Conservation (phyloP, 2,113 vertebrate species). For the Neolamprologus devosi region DNA sequence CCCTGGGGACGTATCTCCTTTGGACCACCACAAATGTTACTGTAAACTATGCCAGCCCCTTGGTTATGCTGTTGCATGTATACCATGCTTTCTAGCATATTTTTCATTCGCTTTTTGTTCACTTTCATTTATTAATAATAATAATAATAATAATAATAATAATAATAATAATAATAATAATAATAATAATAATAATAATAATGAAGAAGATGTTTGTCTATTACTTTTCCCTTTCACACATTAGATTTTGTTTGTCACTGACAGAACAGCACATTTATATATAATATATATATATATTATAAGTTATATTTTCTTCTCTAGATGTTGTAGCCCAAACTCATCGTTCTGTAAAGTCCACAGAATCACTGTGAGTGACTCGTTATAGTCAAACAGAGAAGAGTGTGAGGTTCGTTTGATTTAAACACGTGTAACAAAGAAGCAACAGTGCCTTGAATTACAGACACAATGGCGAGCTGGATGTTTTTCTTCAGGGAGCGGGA, state of each 20-base stretch:
- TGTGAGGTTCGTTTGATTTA: neutral
- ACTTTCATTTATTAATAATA: neutral
- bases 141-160: neutral
- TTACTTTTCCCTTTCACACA: neutral
- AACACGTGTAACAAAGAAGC: neutral
- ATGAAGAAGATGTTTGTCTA: neutral
- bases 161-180: too few species aligned
- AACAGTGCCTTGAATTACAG: neutral
- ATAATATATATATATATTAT: too few species aligned
- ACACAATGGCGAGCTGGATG: neutral
- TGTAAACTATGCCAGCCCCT: neutral
- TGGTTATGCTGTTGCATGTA: neutral
- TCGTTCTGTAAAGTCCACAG: neutral
- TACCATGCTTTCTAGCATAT: accelerated
- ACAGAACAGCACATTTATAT: too few species aligned
- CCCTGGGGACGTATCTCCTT: neutral
- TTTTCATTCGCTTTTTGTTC: neutral
- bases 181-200: neutral
- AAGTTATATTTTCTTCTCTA: neutral
- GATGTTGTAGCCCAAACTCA: accelerated
- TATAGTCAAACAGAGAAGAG: neutral
- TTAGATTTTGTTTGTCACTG: neutral
- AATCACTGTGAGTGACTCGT: neutral
- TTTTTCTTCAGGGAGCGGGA: neutral
- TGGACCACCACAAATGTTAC: neutral